Evolutionary conservation across 1,140 invertebrate genomes (phyloP), one percentile per base, ranked within the genome.

Genomic region (Theocolax elegans): DNA sequence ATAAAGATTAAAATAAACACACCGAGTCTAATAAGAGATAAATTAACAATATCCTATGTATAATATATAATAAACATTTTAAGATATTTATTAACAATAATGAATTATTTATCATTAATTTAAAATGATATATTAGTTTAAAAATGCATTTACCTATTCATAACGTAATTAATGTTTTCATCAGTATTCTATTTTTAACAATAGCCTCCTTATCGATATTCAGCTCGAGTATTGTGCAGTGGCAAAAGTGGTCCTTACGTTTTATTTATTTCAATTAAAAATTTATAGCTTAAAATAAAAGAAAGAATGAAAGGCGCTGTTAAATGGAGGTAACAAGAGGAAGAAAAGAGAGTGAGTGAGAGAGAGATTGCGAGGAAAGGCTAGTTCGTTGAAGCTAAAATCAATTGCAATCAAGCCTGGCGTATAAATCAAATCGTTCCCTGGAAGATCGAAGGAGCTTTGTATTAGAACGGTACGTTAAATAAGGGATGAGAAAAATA

Each of bases 331-430:
- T n/a, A 60, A 60, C 1, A 46, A 54, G 27, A 64, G 21, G 13
- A 44, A 23, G 54, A 60, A 25, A 53, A 48, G 27, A 13, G 54
- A 56, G 13, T 44, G 19, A 9, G 23, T n/a, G 31, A 40, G 21
- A 63, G 29, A 63, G 58, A 54, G 56, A 69, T 56, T 53, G 72
- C 74, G 68, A 67, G 67, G 1, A 68, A n/a, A n/a, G n/a, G 71
- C 67, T 67, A 65, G 35, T 51, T 42, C 44, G 46, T 25, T 67
- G 65, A 69, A 75, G 71, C 72, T 79, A 67, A 79, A 82, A 81
- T 83, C 81, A 81, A 81, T 81, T 79, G 79, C 79, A 80, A 82
- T 82, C 78, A 81, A 78, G 77, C 72, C 63, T 54, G 67, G 71
- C 74, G 59, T 75, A 81, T 83, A 78, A 80, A 82, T 82, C 79